These are phyloP conservation scores for Mobula hypostoma DNA, from an alignment of 2,113 vertebrate genomes.

Conservation along the genomic window DNA sequence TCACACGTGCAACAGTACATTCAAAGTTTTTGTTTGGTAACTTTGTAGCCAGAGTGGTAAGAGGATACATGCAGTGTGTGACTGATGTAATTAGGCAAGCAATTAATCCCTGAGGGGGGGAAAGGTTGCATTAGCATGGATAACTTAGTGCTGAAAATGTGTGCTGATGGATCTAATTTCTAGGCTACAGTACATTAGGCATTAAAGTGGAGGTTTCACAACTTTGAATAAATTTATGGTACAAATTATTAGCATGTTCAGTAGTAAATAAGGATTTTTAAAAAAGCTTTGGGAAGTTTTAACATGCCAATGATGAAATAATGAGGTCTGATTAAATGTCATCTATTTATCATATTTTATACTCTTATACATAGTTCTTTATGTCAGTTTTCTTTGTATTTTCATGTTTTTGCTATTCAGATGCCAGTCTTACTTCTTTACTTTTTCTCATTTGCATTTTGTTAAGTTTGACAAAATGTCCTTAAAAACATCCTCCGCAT, in stretches of 20 bases:
- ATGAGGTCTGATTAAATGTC: background rate
- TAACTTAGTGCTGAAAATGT: too few relatives aligned
- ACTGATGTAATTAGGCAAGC: too few relatives aligned
- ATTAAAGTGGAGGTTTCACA: background rate
- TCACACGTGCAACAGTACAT: too few relatives aligned
- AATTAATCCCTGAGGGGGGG: too few relatives aligned
- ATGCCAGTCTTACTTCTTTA: background rate
- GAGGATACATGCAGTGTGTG: too few relatives aligned
- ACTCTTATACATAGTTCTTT: background rate
- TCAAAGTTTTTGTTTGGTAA: too few relatives aligned
- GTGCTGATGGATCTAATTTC: too few relatives aligned
- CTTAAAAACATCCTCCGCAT: background rate
- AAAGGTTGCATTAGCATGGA: too few relatives aligned
- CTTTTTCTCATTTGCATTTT: background rate
- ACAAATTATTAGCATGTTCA: background rate
- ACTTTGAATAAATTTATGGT: background rate
- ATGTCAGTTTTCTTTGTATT: slow-evolving; percentile 3
- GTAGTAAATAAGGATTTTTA: background rate
- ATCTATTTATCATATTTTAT: slow-evolving; percentile 3
- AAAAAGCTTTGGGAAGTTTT: background rate
- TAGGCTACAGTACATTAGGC: background rate
- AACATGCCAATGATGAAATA: background rate
- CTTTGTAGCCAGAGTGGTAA: too few relatives aligned
- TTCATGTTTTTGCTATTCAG: slow-evolving; percentile 27
- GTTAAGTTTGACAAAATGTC: background rate